These are phyloP conservation scores for Drosophila austrosaltans DNA, from an alignment of 2,888 invertebrate genomes.

Conservation along the genomic window DNA sequence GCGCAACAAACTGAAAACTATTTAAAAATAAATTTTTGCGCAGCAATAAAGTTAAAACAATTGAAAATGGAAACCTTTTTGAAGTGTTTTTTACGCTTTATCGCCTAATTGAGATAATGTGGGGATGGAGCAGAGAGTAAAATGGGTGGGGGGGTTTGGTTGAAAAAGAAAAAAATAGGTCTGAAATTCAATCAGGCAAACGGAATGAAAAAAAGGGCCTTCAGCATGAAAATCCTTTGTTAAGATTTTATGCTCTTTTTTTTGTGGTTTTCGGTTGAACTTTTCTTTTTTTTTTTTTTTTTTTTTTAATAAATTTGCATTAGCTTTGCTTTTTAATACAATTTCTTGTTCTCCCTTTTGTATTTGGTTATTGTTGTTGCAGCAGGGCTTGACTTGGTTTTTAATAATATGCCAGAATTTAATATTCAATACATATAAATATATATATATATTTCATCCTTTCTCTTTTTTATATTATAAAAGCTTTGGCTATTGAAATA, in stretches of 20 bases:
- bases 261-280: neutral
- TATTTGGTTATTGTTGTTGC: neutral
- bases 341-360: conserved; percentile 16
- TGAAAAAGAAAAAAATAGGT: conserved; percentile 20
- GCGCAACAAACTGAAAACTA: conserved; percentile 45
- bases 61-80: conserved; percentile 48
- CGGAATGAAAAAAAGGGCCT: conserved; percentile 30
- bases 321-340: conserved; percentile 47
- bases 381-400: conserved; percentile 21
- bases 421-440: conserved; percentile 40
- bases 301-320: conserved; percentile 74
- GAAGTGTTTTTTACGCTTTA: conserved; percentile 40
- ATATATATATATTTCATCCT: conserved; percentile 54
- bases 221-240: conserved; percentile 58
- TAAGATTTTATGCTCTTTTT: conserved; percentile 40
- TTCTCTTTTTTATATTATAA: conserved; percentile 60
- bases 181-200: conserved; percentile 61
- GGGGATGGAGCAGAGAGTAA: too few species aligned
- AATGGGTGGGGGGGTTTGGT: conserved; percentile 4
- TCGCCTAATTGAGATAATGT: conserved; percentile 55
- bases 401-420: conserved; percentile 36
- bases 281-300: conserved; percentile 22
- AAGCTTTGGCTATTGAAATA: conserved; percentile 59
- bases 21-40: conserved; percentile 66
- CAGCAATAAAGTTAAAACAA: conserved; percentile 36